A percentile compares a stretch with the other conserved stretches of the same genome.
phyloP scores from a whole-genome alignment of 2,888 invertebrate genomes.

The Synanthedon myopaeformis region DNA sequence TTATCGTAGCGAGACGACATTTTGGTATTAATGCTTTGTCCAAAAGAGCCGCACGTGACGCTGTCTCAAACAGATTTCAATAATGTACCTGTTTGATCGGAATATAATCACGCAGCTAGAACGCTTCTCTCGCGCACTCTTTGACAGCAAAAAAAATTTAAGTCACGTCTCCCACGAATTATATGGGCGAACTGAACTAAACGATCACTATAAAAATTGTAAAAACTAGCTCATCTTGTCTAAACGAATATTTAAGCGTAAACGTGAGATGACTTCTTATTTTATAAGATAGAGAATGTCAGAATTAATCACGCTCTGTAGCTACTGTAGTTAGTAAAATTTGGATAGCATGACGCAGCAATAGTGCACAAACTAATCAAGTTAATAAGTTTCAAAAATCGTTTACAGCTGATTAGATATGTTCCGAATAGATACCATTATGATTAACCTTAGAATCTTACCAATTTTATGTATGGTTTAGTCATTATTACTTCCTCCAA shows the following conservation, averaged over 20 bases:
- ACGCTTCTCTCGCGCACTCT: constrained; percentile 25
- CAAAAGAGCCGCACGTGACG: constrained; percentile 26
- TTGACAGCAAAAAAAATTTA: constrained; percentile 34
- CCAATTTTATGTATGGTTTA: too few relatives aligned
- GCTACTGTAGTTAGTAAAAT: constrained; percentile 24
- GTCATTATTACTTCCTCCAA: too few relatives aligned
- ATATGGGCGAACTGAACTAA: constrained; percentile 47
- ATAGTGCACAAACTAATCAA: background rate
- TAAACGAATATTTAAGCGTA: constrained; percentile 31
- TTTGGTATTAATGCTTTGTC: background rate
- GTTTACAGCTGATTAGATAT: background rate
- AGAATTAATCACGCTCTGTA: constrained; percentile 45
- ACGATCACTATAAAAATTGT: constrained; percentile 43
- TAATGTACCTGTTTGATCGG: constrained; percentile 45
- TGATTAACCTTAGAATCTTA: too few relatives aligned
- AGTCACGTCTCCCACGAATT: constrained; percentile 62
- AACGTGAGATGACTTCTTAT: constrained; percentile 41
- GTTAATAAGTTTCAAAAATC: background rate
- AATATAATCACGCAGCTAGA: constrained; percentile 45
- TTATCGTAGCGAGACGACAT: background rate
- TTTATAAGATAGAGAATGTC: constrained; percentile 36
- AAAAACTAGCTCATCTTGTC: constrained; percentile 49
- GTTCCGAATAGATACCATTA: too few relatives aligned
- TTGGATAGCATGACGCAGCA: constrained; percentile 28
- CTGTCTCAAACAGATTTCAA: constrained; percentile 28